These are phyloP conservation scores for Lordiphosa clarofinis DNA, from an alignment of 1,140 invertebrate species.

Conservation along the genomic window DNA sequence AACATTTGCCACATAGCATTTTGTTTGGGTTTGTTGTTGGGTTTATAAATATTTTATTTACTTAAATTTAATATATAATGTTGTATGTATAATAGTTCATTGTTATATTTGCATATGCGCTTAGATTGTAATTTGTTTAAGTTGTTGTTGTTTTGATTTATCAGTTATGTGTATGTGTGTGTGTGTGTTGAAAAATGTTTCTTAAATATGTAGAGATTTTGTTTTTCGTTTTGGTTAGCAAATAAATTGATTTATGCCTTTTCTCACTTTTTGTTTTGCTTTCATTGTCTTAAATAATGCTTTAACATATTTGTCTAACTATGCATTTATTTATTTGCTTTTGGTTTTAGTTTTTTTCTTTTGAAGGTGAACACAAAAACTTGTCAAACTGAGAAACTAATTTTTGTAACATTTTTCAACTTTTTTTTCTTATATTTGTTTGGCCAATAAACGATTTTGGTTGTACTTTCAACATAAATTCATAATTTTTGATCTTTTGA, in stretches of 20 bases:
- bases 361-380: conserved; percentile 67
- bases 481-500: conserved; percentile 46
- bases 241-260: conserved; percentile 69
- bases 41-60: conserved; percentile 77
- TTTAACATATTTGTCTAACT: conserved; percentile 78
- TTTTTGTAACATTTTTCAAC: conserved; percentile 55
- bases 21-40: conserved; percentile 26
- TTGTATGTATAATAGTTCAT: conserved; percentile 77
- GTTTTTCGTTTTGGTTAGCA: conserved; percentile 41
- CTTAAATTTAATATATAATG: conserved; percentile 66
- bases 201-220: conserved; percentile 50
- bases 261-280: conserved; percentile 23
- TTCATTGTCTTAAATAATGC: conserved; percentile 58
- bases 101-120: conserved; percentile 72
- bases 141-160: conserved; percentile 63
- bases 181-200: conserved; percentile 31
- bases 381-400: conserved; percentile 16
- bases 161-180: conserved; percentile 49
- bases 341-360: conserved; percentile 13
- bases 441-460: conserved; percentile 68
- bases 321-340: conserved; percentile 45
- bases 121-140: conserved; percentile 75
- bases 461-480: conserved; percentile 74
- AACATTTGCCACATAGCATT: conserved; percentile 36
- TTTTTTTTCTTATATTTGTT: conserved; percentile 30